phyloP scores from a whole-genome alignment of 2,797 vertebrate genomes.

The Carapus acus region DNA sequence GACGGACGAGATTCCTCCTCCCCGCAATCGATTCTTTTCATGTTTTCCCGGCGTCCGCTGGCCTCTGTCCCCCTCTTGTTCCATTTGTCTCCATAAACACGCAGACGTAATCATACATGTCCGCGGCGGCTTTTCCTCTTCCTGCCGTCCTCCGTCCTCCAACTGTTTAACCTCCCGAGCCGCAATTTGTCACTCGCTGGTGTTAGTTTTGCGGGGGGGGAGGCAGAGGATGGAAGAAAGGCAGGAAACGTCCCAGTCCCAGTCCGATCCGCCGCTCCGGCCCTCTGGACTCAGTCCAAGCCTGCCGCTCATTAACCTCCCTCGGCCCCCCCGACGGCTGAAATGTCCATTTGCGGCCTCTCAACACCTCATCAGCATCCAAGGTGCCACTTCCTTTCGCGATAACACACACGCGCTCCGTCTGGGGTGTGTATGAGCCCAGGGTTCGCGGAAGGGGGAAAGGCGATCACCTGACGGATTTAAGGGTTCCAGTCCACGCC shows the following conservation, averaged over 20 bases:
- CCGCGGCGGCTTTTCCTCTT: conserved; percentile 41
- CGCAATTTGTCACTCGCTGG: conserved; percentile 51
- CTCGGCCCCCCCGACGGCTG: conserved; percentile 49
- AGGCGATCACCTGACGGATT: conserved; percentile 59
- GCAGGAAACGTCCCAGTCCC: conserved; percentile 59
- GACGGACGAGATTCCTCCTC: conserved; percentile 26
- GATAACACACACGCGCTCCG: conserved; percentile 50
- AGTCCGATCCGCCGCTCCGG: conserved; percentile 45
- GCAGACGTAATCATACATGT: conserved; percentile 7
- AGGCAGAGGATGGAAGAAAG: conserved; percentile 62
- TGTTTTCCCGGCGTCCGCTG: conserved; percentile 15
- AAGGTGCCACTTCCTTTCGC: conserved; percentile 54
- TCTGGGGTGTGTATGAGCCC: conserved; percentile 40
- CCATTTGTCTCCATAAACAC: conserved; percentile 44
- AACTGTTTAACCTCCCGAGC: conserved; percentile 36
- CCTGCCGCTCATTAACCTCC: conserved; percentile 61
- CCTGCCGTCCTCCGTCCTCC: conserved; percentile 40
- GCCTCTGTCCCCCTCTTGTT: conserved; percentile 12
- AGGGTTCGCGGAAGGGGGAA: conserved; percentile 21
- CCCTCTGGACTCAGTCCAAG: conserved; percentile 62
- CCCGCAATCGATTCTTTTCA: conserved; percentile 13
- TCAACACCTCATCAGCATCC: conserved; percentile 23
- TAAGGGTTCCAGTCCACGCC: conserved; percentile 44
- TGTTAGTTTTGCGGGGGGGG: conserved; percentile 12
- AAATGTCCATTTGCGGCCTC: conserved; percentile 24